phyloP scores from a whole-genome alignment of 2,113 vertebrate genomes.

The Myxocyprinus asiaticus region DNA sequence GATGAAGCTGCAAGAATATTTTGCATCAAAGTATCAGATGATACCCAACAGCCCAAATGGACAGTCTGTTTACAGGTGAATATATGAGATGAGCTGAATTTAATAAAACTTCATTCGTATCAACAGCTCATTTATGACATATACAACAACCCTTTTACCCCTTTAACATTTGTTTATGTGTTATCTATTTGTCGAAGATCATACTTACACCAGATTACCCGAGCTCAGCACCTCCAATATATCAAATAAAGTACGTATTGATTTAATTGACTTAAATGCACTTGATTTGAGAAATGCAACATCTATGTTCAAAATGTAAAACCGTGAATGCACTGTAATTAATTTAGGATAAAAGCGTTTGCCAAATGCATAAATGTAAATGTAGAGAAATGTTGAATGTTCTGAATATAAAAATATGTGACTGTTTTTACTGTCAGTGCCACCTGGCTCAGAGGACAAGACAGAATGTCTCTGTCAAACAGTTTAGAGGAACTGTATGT shows the following conservation, averaged over 20 bases:
- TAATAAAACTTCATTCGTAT: neutral
- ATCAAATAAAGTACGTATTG: conserved; percentile 88
- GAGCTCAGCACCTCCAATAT: conserved; percentile 86
- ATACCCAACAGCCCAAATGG: conserved; percentile 79
- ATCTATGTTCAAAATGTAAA: too few relatives aligned
- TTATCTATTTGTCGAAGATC: conserved; percentile 72
- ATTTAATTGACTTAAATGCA: neutral
- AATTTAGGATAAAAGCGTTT: too few relatives aligned
- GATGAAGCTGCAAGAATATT: conserved; percentile 91
- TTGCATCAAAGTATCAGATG: conserved; percentile 87
- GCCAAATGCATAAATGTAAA: too few relatives aligned
- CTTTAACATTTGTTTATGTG: neutral
- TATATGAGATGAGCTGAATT: neutral
- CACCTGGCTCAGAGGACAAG: conserved; percentile 86
- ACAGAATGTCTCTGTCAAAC: conserved; percentile 82
- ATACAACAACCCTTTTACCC: too few relatives aligned
- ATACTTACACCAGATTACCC: conserved; percentile 91
- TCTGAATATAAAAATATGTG: too few relatives aligned
- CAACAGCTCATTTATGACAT: too few relatives aligned
- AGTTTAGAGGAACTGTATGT: conserved; percentile 92
- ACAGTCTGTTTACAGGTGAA: conserved; percentile 89
- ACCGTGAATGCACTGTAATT: too few relatives aligned
- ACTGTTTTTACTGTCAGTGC: conserved; percentile 73
- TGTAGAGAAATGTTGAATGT: too few relatives aligned
- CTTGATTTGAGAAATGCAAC: too few relatives aligned